phyloP scores from a whole-genome alignment of 2,888 invertebrate genomes.

The Timandra comae region DNA sequence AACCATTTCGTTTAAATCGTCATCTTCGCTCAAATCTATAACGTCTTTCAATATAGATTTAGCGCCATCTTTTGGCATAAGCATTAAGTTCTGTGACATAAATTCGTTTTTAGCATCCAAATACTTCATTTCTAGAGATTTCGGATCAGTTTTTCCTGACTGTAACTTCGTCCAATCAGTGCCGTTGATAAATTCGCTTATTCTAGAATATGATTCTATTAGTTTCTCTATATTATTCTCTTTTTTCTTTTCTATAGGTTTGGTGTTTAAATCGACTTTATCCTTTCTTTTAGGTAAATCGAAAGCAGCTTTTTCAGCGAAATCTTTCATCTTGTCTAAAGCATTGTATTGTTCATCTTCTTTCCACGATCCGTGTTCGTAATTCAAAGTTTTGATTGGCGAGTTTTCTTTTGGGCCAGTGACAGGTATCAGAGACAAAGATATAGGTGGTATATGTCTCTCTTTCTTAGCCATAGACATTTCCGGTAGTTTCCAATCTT shows the following conservation, averaged over 20 bases:
- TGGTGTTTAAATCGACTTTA: constrained; percentile 12
- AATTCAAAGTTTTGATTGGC: constrained; percentile 51
- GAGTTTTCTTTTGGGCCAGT: constrained; percentile 54
- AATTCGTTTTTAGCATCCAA: constrained; percentile 70
- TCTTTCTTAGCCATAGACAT: constrained; percentile 54
- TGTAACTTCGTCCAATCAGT: constrained; percentile 65
- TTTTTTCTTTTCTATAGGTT: constrained; percentile 40
- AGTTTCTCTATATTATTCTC: constrained; percentile 61
- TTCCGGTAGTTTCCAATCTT: constrained; percentile 63
- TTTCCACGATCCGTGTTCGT: constrained; percentile 51
- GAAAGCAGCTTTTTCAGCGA: constrained; percentile 69
- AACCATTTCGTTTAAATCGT: constrained; percentile 52
- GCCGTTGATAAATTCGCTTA: constrained; percentile 68
- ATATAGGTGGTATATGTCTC: constrained; percentile 65
- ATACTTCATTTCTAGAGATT: constrained; percentile 61
- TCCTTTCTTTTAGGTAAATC: constrained; percentile 61
- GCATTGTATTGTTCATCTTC: constrained; percentile 68
- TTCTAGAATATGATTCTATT: constrained; percentile 65
- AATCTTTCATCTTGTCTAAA: constrained; percentile 70
- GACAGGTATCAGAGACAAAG: constrained; percentile 66
- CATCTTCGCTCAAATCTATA: constrained; percentile 62
- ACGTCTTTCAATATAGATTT: constrained; percentile 56
- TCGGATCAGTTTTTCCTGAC: constrained; percentile 50
- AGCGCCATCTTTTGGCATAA: constrained; percentile 57
- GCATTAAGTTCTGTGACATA: constrained; percentile 63